Conservation (phyloP, 37 sponge, comb jelly and placozoan genomes). For the Petrosia ficiformis region DNA sequence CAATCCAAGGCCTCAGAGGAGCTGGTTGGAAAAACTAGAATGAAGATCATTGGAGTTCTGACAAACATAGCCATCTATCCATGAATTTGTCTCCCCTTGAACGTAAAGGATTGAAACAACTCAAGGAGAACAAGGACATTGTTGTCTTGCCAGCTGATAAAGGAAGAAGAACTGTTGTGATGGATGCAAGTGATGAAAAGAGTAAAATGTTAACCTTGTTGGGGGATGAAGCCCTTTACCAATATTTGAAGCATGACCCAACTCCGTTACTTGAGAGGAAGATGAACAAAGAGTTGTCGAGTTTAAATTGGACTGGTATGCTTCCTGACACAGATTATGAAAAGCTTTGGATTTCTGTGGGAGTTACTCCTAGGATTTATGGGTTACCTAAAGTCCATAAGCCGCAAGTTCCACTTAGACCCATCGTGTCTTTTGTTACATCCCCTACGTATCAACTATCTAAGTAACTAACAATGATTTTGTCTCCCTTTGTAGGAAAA, state of each 20-base stretch:
- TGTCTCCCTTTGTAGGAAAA: constrained; percentile 22
- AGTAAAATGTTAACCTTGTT: not conserved
- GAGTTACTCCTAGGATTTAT: not conserved
- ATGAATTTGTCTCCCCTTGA: not conserved
- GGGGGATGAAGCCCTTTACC: not conserved
- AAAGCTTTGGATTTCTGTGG: not conserved
- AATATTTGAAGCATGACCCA: not conserved
- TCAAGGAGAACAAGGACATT: not conserved
- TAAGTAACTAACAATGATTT: not conserved
- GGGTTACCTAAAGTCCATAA: constrained; percentile 37
- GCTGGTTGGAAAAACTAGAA: too few relatives aligned
- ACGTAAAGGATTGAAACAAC: not conserved
- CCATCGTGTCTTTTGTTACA: constrained; percentile 19
- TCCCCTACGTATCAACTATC: constrained; percentile 27
- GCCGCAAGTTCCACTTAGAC: constrained; percentile 1
- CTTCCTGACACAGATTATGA: not conserved
- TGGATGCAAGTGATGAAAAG: not conserved
- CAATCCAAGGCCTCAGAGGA: too few relatives aligned
- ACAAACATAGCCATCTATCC: too few relatives aligned
- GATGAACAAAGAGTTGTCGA: not conserved
- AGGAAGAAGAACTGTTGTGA: constrained; percentile 4
- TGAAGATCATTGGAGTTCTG: too few relatives aligned
- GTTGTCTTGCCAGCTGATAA: constrained; percentile 7
- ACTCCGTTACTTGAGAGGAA: not conserved
- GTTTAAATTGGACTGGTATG: not conserved